These are phyloP conservation scores for Aphodius granarius DNA, from an alignment of 2,888 invertebrate species.

Conservation along the genomic window DNA sequence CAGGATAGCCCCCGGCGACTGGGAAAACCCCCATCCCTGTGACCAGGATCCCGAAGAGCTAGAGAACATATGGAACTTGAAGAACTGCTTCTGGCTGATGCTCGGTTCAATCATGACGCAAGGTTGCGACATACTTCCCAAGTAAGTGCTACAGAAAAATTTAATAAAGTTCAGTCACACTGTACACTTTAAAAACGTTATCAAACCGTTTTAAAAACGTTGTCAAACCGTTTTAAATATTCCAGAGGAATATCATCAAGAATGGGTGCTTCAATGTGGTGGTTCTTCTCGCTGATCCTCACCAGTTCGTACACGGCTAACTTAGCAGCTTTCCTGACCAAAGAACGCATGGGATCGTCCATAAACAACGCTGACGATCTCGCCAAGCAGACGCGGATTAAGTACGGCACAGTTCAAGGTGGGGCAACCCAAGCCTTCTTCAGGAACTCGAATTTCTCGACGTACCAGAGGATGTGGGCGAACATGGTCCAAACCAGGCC, in stretches of 20 bases:
- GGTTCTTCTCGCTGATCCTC: conserved; percentile 91
- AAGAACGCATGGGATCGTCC: conserved; percentile 82
- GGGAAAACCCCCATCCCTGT: conserved; percentile 93
- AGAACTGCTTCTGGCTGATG: conserved; percentile 92
- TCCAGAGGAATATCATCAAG: conserved; percentile 83
- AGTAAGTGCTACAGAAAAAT: conserved; percentile 64
- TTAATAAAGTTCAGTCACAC: no score
- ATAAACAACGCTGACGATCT: conserved; percentile 91
- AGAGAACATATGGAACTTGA: conserved; percentile 85
- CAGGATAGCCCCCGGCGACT: conserved; percentile 86
- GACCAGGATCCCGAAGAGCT: conserved; percentile 82
- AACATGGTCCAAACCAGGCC: conserved; percentile 83
- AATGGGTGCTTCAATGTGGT: conserved; percentile 86
- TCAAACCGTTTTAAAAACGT: neutral
- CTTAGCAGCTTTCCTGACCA: conserved; percentile 89
- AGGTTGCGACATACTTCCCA: conserved; percentile 89
- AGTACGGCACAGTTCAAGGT: conserved; percentile 83
- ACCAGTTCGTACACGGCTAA: conserved; percentile 94
- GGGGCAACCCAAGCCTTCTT: conserved; percentile 94
- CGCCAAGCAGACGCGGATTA: conserved; percentile 89
- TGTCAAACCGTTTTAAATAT: conserved; percentile 14
- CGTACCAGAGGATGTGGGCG: conserved; percentile 87
- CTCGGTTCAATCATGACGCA: conserved; percentile 92
- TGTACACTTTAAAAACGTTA: neutral
- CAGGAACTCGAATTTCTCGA: conserved; percentile 82